Percentiles rank a stretch among this genome's conserved stretches.
These are phyloP conservation scores for Globicephala melas DNA, from an alignment of 2,113 vertebrate genomes.

Conservation along the genomic window DNA sequence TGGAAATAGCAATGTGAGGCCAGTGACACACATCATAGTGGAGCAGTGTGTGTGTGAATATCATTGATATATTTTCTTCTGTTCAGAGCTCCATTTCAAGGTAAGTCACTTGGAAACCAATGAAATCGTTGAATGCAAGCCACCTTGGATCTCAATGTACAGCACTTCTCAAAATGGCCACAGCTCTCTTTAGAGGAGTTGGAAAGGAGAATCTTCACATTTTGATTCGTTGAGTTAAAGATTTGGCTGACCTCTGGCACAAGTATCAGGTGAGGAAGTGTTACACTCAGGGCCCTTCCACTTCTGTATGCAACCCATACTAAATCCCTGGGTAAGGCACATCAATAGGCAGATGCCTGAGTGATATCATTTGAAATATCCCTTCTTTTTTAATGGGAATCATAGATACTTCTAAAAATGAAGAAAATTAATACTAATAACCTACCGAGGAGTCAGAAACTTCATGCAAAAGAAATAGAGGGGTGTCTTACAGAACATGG, in stretches of 20 bases:
- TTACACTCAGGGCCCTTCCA: not conserved
- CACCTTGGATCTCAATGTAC: not conserved
- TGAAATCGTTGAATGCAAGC: not conserved
- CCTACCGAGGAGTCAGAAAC: not conserved
- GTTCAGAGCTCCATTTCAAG: not conserved
- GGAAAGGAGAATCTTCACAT: not conserved
- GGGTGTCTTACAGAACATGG: not conserved
- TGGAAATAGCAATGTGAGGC: not conserved
- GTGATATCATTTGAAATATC: not conserved
- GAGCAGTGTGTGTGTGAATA: not conserved
- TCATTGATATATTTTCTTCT: not conserved
- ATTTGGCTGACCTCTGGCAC: not conserved
- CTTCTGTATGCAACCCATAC: not conserved
- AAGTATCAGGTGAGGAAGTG: not conserved
- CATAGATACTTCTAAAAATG: not conserved
- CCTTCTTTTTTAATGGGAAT: not conserved
- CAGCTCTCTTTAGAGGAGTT: not conserved
- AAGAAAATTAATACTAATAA: not conserved
- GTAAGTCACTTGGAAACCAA: conserved; percentile 36
- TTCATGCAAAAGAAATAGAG: not conserved
- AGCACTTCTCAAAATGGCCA: not conserved
- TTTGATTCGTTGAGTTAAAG: not conserved
- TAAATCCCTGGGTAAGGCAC: not conserved
- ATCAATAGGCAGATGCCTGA: not conserved
- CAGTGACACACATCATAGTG: conserved; percentile 15